These are phyloP conservation scores for Andrena trimmerana DNA, from an alignment of 2,888 invertebrate genomes.

Conservation along the genomic window DNA sequence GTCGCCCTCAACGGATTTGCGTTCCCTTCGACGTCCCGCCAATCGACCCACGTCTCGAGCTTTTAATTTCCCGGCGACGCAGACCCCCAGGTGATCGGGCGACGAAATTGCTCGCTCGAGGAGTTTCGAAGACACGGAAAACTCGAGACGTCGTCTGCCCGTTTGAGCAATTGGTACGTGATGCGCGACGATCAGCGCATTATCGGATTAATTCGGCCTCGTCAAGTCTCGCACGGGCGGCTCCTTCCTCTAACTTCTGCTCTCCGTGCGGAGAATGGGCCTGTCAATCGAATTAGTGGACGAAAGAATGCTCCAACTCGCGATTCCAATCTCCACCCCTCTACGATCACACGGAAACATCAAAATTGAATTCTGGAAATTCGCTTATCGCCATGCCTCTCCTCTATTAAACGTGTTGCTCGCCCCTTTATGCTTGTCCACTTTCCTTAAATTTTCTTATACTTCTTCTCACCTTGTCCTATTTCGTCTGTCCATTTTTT, in stretches of 20 bases:
- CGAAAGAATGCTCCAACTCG: neutral
- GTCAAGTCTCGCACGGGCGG: constrained; percentile 36
- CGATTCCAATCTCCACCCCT: too few relatives aligned
- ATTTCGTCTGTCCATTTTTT: too few relatives aligned
- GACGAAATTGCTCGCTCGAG: constrained; percentile 1
- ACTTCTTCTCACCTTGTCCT: too few relatives aligned
- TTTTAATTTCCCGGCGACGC: constrained; percentile 18
- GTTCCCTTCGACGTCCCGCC: constrained; percentile 3
- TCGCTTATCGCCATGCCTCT: too few relatives aligned
- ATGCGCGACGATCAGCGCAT: constrained; percentile 52
- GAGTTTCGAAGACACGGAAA: constrained; percentile 37
- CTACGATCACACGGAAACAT: too few relatives aligned
- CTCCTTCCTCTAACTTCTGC: constrained; percentile 31
- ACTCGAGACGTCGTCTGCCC: constrained; percentile 24
- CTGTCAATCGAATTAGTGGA: constrained; percentile 1
- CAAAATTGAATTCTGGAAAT: too few relatives aligned
- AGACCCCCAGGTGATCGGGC: neutral
- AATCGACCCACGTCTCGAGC: constrained; percentile 7
- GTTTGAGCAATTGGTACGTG: constrained; percentile 46
- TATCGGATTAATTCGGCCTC: constrained; percentile 60
- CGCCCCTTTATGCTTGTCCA: too few relatives aligned
- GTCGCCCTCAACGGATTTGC: too few relatives aligned
- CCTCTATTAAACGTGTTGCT: too few relatives aligned
- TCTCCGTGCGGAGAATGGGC: constrained; percentile 22
- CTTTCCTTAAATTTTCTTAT: too few relatives aligned